Percentiles rank a stretch among this genome's conserved stretches.
These are phyloP conservation scores for Vimba vimba DNA, from an alignment of 2,113 vertebrate species.

Conservation along the genomic window DNA sequence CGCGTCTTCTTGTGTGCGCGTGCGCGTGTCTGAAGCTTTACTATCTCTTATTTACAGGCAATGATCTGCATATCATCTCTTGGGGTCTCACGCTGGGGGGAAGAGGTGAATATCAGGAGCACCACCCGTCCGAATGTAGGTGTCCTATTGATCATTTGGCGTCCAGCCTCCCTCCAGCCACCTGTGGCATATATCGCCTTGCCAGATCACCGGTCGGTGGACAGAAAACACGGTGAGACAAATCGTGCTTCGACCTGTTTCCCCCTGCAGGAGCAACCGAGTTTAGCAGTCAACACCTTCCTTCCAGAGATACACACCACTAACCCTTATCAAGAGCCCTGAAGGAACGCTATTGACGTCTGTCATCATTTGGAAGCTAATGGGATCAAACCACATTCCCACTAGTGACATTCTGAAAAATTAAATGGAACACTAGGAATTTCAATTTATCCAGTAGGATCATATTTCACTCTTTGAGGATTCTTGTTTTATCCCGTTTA, in stretches of 20 bases:
- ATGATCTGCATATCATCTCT: slow-evolving; percentile 92
- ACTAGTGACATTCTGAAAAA: neutral
- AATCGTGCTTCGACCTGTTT: neutral
- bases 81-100: slow-evolving; percentile 68
- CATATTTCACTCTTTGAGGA: slow-evolving; percentile 9
- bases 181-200: slow-evolving; percentile 68
- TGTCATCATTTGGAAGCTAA: slow-evolving; percentile 24
- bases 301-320: neutral
- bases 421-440: neutral
- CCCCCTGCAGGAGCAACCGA: neutral
- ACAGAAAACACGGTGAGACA: slow-evolving; percentile 25
- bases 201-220: slow-evolving; percentile 43
- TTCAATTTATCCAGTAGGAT: slow-evolving; percentile 7
- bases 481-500: slow-evolving; percentile 21
- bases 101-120: slow-evolving; percentile 70
- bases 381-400: neutral
- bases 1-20: slow-evolving; percentile 82
- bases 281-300: slow-evolving; percentile 10
- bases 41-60: slow-evolving; percentile 94
- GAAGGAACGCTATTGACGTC: slow-evolving; percentile 1
- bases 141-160: slow-evolving; percentile 66
- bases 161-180: slow-evolving; percentile 64
- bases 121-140: slow-evolving; percentile 62
- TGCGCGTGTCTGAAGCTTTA: slow-evolving; percentile 60
- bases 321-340: neutral